phyloP scores from a whole-genome alignment of 2,888 invertebrate species.

The Callyntrura sp. region DNA sequence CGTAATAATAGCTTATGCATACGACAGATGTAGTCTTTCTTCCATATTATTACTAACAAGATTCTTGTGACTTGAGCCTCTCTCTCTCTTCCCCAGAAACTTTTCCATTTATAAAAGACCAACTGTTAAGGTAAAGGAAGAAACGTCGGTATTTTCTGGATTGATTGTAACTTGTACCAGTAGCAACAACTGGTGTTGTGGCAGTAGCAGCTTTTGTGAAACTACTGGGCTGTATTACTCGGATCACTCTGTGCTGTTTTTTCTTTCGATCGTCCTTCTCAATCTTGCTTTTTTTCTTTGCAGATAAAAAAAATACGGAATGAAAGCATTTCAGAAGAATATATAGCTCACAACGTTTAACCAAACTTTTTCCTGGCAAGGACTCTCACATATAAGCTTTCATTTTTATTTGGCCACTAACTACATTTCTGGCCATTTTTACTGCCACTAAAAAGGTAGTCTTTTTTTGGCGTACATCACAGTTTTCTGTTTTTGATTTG shows the following conservation, averaged over 20 bases:
- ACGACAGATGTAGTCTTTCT: too few species aligned
- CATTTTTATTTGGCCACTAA: background rate
- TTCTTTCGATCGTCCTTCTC: background rate
- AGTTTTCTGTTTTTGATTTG: too few species aligned
- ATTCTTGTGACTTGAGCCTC: too few species aligned
- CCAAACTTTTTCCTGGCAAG: background rate
- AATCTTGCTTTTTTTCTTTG: background rate
- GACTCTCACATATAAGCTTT: background rate
- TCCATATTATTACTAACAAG: too few species aligned
- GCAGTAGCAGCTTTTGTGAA: background rate
- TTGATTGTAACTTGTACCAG: too few species aligned
- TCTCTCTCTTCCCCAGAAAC: too few species aligned
- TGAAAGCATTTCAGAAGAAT: constrained; percentile 42
- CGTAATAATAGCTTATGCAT: background rate
- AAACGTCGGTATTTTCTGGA: too few species aligned
- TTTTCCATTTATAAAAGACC: too few species aligned
- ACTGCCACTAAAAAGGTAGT: background rate
- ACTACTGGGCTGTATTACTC: background rate
- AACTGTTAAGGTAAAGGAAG: too few species aligned
- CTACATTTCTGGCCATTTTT: background rate
- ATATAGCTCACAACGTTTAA: constrained; percentile 10
- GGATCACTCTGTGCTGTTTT: background rate
- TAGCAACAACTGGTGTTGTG: too few species aligned
- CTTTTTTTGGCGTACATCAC: background rate
- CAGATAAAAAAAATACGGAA: background rate